A percentile compares a stretch with the other conserved stretches of the same genome.
phyloP scores from a whole-genome alignment of 2,113 vertebrate genomes.

The Pipra filicauda region DNA sequence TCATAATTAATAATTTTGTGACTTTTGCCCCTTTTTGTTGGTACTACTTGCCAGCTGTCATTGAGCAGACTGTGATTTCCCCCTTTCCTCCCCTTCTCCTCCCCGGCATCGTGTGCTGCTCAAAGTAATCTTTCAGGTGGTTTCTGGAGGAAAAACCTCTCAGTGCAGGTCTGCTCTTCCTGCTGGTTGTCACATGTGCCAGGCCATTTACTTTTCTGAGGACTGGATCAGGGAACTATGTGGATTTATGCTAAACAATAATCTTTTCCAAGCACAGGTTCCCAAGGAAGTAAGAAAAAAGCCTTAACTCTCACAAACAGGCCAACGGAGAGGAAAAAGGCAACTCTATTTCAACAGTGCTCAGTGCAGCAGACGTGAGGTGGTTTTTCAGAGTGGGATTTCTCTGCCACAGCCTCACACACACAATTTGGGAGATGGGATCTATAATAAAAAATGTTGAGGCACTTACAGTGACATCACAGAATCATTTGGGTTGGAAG shows the following conservation, averaged over 20 bases:
- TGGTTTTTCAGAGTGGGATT: neutral
- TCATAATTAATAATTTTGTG: neutral
- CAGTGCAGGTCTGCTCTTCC: neutral
- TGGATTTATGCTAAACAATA: neutral
- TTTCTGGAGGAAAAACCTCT: neutral
- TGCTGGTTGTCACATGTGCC: neutral
- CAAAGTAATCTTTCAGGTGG: neutral
- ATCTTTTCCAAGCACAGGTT: neutral
- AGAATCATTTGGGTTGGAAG: neutral
- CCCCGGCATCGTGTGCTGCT: neutral
- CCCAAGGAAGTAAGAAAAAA: neutral
- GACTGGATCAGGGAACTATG: neutral
- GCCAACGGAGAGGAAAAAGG: neutral
- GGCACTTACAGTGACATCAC: accelerated
- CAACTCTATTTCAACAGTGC: neutral
- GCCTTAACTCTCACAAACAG: neutral
- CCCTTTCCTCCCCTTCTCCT: neutral
- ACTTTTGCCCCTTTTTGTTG: neutral
- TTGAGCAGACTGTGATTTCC: neutral
- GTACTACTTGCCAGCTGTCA: neutral
- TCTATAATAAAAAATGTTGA: accelerated
- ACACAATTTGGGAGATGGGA: accelerated
- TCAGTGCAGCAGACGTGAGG: neutral
- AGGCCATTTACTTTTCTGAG: neutral
- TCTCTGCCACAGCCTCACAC: neutral